phyloP scores from a whole-genome alignment of 1,140 invertebrate species.

The Platorchestia sp. region DNA sequence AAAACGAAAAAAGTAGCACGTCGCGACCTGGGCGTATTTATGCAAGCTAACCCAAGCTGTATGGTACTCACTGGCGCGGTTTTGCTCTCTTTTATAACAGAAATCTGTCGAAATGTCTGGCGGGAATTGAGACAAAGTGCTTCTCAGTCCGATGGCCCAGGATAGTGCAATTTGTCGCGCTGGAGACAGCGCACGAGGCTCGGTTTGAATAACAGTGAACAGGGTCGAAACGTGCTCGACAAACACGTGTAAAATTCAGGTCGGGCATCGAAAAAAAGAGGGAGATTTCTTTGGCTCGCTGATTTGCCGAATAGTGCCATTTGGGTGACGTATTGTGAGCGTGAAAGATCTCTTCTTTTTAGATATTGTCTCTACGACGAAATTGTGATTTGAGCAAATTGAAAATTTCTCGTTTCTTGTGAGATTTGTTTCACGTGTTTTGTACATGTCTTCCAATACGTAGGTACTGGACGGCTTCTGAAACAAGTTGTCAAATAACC shows the following conservation, averaged over 20 bases:
- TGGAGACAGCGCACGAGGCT: background rate
- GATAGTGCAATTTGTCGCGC: slow-evolving; percentile 34
- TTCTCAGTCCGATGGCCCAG: slow-evolving; percentile 40
- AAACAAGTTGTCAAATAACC: background rate
- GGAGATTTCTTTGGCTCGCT: background rate
- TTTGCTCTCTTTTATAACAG: slow-evolving; percentile 43
- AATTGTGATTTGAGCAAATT: background rate
- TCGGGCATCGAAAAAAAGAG: slow-evolving; percentile 42
- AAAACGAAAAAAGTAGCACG: background rate
- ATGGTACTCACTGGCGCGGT: background rate
- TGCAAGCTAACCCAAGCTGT: background rate
- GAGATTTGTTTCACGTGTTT: background rate
- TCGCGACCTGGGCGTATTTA: slow-evolving; percentile 22
- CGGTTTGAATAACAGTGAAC: slow-evolving; percentile 48
- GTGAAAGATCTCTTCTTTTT: background rate
- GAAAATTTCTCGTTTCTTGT: background rate
- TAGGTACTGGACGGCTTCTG: background rate
- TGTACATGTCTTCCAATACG: background rate
- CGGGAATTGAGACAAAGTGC: slow-evolving; percentile 42
- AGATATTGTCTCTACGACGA: background rate
- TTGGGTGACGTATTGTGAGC: background rate
- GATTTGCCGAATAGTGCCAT: background rate
- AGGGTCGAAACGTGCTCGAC: background rate
- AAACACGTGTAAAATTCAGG: slow-evolving; percentile 30
- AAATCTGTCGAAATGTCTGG: slow-evolving; percentile 35